These are phyloP conservation scores for Chloroceryle aenea DNA, from an alignment of 2,113 vertebrate species.

Conservation along the genomic window DNA sequence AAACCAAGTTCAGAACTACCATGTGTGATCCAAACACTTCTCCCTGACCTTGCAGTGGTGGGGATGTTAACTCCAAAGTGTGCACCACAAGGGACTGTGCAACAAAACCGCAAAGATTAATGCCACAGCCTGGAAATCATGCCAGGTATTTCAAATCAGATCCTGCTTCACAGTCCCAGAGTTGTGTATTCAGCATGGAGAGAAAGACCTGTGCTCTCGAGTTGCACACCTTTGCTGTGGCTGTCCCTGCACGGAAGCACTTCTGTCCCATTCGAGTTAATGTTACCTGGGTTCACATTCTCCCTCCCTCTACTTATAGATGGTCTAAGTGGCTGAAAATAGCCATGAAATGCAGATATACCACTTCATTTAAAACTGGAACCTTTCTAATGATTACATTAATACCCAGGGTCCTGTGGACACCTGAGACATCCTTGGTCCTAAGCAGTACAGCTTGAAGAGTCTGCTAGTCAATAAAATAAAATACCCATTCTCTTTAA, in stretches of 20 bases:
- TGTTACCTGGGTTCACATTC: not conserved
- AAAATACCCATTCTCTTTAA: conserved; percentile 88
- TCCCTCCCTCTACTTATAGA: not conserved
- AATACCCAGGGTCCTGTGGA: conserved; percentile 70
- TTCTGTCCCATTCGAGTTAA: not conserved
- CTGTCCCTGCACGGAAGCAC: not conserved
- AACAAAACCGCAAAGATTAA: not conserved
- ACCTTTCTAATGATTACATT: conserved; percentile 75
- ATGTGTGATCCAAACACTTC: not conserved
- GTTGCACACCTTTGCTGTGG: not conserved
- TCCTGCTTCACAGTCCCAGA: not conserved
- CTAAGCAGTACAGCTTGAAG: conserved; percentile 78
- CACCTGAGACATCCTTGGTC: conserved; percentile 77
- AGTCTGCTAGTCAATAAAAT: conserved; percentile 81
- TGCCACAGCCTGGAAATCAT: not conserved
- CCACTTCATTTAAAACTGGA: conserved; percentile 75
- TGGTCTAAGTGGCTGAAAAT: conserved; percentile 54
- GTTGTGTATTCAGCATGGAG: not conserved
- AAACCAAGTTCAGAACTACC: not conserved
- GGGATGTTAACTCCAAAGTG: not conserved
- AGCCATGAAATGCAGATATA: conserved; percentile 43
- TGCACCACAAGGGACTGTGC: accelerated
- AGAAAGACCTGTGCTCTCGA: not conserved
- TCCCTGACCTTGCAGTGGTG: accelerated
- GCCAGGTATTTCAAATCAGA: not conserved